A percentile compares a stretch with the other conserved stretches of the same genome.
Evolutionary conservation across 2,113 vertebrate genomes (phyloP).

Genomic region (Ramphastos sulfuratus): DNA sequence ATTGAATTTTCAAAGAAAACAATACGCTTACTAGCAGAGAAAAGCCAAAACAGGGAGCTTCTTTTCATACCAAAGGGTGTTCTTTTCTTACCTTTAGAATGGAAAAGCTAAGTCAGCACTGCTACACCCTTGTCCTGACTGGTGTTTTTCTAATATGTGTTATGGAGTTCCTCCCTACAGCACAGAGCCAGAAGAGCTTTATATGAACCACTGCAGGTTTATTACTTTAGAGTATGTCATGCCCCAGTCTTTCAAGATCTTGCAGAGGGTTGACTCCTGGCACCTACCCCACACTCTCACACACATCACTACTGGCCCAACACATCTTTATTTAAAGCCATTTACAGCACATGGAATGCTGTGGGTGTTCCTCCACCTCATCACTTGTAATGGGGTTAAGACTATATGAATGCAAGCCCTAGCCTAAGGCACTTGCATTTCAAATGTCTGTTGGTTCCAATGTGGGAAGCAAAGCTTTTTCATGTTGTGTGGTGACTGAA

Average conservation of each 20-base stretch:
- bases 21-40: fast-evolving
- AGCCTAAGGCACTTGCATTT: slow-evolving; percentile 29
- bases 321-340: not conserved
- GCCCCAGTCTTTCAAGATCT: not conserved
- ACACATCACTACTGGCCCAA: fast-evolving
- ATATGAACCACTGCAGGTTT: not conserved
- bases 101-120: not conserved
- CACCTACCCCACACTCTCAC: not conserved
- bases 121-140: not conserved
- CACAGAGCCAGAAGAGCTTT: not conserved
- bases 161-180: not conserved
- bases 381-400: not conserved
- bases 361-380: slow-evolving; percentile 18
- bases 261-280: not conserved
- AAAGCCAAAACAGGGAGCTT: not conserved
- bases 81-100: not conserved
- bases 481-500: not conserved
- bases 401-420: not conserved
- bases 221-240: not conserved
- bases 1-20: not conserved
- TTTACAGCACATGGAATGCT: slow-evolving; percentile 6
- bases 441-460: not conserved
- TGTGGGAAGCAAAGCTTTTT: slow-evolving; percentile 5
- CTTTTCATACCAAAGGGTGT: not conserved
- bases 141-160: not conserved